Percentiles rank a stretch among this genome's conserved stretches.
Evolutionary conservation across 2,797 vertebrate species (phyloP).

Genomic region (Botia almorhae): DNA sequence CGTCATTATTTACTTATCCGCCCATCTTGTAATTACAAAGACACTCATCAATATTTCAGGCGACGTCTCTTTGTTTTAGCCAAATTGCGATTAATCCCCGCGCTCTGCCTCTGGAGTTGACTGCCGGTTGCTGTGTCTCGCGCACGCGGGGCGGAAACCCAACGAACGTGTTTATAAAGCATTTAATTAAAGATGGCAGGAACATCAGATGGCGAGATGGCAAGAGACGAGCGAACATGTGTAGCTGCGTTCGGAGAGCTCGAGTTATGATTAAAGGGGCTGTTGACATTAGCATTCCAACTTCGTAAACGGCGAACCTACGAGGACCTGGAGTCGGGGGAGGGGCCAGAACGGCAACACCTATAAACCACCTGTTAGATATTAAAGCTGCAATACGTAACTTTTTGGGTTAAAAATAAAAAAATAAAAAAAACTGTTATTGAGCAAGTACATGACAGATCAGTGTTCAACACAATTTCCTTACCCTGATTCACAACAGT

Average conservation of each 20-base stretch:
- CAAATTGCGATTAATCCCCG: constrained; percentile 74
- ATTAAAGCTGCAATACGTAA: too few species aligned
- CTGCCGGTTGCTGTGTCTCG: constrained; percentile 9
- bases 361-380: background rate
- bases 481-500: too few species aligned
- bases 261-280: constrained; percentile 22
- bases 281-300: constrained; percentile 29
- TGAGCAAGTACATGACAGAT: too few species aligned
- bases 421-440: too few species aligned
- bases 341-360: background rate
- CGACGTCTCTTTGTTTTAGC: constrained; percentile 71
- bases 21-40: constrained; percentile 73
- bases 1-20: constrained; percentile 73
- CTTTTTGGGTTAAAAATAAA: too few species aligned
- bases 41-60: constrained; percentile 66
- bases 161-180: constrained; percentile 2
- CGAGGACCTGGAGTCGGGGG: background rate
- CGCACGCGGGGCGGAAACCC: constrained; percentile 23
- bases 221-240: constrained; percentile 31
- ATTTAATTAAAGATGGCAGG: constrained; percentile 50
- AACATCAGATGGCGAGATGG: constrained; percentile 49
- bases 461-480: too few species aligned
- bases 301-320: constrained; percentile 17
- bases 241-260: constrained; percentile 13
- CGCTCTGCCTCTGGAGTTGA: constrained; percentile 31